Percentiles rank a stretch among this genome's conserved stretches.
phyloP scores from a whole-genome alignment of 2,113 vertebrate genomes.

The Percina caprodes region DNA sequence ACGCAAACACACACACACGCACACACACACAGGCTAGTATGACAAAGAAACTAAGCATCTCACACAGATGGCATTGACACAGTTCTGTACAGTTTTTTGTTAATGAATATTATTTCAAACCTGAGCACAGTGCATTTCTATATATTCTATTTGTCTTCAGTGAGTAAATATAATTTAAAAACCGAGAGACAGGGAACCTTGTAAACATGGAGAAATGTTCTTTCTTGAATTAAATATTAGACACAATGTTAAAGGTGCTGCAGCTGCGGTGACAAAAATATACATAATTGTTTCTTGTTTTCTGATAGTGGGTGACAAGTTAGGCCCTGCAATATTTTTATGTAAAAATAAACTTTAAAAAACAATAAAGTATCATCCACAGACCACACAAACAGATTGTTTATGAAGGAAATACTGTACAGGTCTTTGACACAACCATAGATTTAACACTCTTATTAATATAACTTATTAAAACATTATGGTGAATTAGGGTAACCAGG shows the following conservation, averaged over 20 bases:
- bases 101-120: slow-evolving; percentile 31
- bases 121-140: not conserved
- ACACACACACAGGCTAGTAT: not conserved
- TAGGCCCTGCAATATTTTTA: not conserved
- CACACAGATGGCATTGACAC: not conserved
- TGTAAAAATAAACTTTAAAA: not conserved
- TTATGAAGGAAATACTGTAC: slow-evolving; percentile 4
- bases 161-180: slow-evolving; percentile 16
- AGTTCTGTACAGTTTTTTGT: slow-evolving; percentile 1
- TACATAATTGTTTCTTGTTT: not conserved
- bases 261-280: not conserved
- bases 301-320: not conserved
- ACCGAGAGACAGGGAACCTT: not conserved
- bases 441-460: slow-evolving; percentile 35
- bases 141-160: not conserved
- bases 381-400: not conserved
- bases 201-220: not conserved
- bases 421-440: slow-evolving; percentile 12
- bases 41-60: slow-evolving; percentile 34
- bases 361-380: not conserved
- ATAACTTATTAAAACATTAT: slow-evolving; percentile 31
- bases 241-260: slow-evolving; percentile 6
- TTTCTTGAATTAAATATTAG: slow-evolving; percentile 14
- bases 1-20: no score
- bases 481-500: slow-evolving; percentile 28